Evolutionary conservation across 2,888 invertebrate species (phyloP), one percentile per base, ranked within the genome.

Genomic region (Gymnocheta viridis): DNA sequence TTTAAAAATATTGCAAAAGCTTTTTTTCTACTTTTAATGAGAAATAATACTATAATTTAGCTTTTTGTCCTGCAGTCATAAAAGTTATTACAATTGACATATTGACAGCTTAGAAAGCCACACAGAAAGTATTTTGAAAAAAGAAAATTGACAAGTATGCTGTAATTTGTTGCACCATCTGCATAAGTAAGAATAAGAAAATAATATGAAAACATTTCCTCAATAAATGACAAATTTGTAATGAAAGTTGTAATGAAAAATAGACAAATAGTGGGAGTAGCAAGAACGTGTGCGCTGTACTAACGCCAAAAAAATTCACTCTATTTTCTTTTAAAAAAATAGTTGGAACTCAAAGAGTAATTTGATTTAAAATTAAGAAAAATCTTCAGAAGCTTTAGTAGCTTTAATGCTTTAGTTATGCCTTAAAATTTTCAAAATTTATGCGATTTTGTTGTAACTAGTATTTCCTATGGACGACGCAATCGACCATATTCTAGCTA

Each of bases 51-150:
- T 17, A 70, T 22, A 44, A 38, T 69, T 41, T 41, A 69, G 9
- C 12, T 54, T 9, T 12, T 19, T n/a, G 12, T 41, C 2, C 2
- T 10, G 49, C 2, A 32, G 12, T 66, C 69, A 69, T 12, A 17
- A 38, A 72, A 72, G 73, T 38, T 56, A 79, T 32, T 51, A 27
- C 41, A 19, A 69, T 54, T 74, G 69, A 64, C 69, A 69, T n/a
- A 69, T 69, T 81, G 74, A 74, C 81, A 67, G 47, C 29, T 60
- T 24, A 17, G 41, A 4, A 7, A 47, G 17, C 35, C 19, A 32
- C 6, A n/a, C n/a, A 49, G 4, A 17, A 74, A 62, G 9, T 32
- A n/a, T 3, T 56, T 47, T 19, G 14, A n/a, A 5, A 35, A 35
- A 47, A 27, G 6, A 1, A 27, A 51, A 49, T 17, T 22, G 12